These are phyloP conservation scores for Rhinopomastus cyanomelas DNA, from an alignment of 2,113 vertebrate species.

Conservation along the genomic window DNA sequence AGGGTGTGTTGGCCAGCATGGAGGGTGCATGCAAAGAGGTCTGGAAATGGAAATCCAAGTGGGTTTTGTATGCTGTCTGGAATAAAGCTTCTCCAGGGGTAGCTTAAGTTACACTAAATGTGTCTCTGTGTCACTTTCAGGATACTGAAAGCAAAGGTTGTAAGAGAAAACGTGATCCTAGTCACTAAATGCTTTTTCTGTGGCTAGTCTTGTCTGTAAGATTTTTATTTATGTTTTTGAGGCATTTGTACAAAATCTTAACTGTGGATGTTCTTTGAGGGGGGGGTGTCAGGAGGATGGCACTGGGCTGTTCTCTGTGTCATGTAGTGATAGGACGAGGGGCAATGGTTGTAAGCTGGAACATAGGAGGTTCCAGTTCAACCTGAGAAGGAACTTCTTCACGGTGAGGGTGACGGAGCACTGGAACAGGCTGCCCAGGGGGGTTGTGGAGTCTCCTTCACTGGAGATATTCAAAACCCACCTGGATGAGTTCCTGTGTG, in stretches of 20 bases:
- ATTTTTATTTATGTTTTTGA: not conserved
- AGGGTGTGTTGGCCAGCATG: not conserved
- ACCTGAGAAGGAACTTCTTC: too few species aligned
- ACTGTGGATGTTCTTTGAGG: not conserved
- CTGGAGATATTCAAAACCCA: too few species aligned
- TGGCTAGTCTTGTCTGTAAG: not conserved
- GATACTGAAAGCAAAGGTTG: not conserved
- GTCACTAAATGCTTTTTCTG: not conserved
- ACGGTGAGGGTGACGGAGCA: too few species aligned
- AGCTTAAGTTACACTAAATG: not conserved
- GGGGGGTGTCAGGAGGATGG: too few species aligned
- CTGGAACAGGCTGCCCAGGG: too few species aligned
- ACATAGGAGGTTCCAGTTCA: too few species aligned
- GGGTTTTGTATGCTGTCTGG: not conserved
- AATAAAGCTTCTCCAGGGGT: not conserved
- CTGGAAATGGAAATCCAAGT: not conserved
- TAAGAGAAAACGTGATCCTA: not conserved
- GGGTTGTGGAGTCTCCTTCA: too few species aligned
- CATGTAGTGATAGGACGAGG: too few species aligned
- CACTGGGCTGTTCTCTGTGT: too few species aligned
- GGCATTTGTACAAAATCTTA: not conserved
- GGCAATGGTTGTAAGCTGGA: too few species aligned
- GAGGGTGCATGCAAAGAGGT: not conserved
- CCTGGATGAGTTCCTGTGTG: too few species aligned
- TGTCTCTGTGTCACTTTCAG: not conserved